Evolutionary conservation across 2,113 vertebrate species (phyloP).

Genomic region (Actenoides hombroni): DNA sequence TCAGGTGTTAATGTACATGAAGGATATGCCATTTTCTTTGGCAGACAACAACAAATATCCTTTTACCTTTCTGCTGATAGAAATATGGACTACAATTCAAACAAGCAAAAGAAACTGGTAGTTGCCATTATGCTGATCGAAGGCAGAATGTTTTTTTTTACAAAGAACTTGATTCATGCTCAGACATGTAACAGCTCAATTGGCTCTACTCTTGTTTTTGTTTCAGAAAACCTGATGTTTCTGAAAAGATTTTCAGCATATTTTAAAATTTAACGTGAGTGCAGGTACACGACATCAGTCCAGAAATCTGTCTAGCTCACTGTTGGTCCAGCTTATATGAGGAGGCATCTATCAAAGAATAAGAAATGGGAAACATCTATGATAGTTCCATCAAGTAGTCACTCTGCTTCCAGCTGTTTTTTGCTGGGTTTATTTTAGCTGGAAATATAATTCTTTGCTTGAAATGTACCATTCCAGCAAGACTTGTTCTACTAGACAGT

Average conservation of each 20-base stretch:
- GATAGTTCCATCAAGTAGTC: background rate
- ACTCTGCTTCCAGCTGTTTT: background rate
- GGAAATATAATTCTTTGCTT: background rate
- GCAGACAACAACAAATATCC: background rate
- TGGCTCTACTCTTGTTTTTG: background rate
- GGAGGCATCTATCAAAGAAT: background rate
- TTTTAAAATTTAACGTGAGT: background rate
- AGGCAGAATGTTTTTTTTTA: background rate
- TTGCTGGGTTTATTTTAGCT: background rate
- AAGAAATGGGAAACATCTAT: background rate
- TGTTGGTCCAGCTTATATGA: background rate
- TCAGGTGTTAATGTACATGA: background rate
- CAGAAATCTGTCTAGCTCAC: background rate
- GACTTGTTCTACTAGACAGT: background rate
- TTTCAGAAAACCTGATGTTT: background rate
- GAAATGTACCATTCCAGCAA: background rate
- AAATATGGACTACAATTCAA: background rate
- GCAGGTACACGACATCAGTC: rapidly evolving
- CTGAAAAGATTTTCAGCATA: background rate
- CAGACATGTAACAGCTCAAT: background rate
- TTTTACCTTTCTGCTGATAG: background rate
- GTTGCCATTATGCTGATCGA: background rate
- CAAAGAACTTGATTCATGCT: background rate
- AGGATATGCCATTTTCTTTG: background rate
- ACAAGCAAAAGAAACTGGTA: background rate